Percentiles rank a stretch among this genome's conserved stretches.
These are phyloP conservation scores for Takifugu rubripes DNA, from an alignment of 2,797 vertebrate species.

Conservation along the genomic window DNA sequence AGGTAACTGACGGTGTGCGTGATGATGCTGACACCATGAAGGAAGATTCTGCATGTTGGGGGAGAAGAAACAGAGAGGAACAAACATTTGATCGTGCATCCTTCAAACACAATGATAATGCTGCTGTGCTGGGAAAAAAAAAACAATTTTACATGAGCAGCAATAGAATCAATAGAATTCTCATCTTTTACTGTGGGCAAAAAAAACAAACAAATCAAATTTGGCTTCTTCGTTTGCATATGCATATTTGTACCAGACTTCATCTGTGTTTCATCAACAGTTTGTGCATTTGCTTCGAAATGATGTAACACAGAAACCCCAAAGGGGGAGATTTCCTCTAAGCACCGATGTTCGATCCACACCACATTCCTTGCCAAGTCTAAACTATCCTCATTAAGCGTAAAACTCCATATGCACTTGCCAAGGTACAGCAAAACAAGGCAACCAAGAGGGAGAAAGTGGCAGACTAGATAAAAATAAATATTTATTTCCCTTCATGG, in stretches of 20 bases:
- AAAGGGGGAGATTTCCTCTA: slow-evolving; percentile 62
- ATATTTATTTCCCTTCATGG: not conserved
- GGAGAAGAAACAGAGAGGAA: slow-evolving; percentile 7
- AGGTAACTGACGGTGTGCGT: slow-evolving; percentile 89
- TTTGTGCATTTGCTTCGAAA: slow-evolving; percentile 40
- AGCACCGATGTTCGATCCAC: slow-evolving; percentile 57
- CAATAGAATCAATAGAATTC: too few relatives aligned
- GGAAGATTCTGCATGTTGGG: slow-evolving; percentile 79
- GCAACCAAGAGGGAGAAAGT: slow-evolving; percentile 2
- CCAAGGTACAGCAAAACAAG: slow-evolving; percentile 38
- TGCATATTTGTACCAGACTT: not conserved
- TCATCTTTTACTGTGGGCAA: too few relatives aligned
- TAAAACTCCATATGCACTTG: slow-evolving; percentile 55
- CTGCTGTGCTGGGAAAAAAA: slow-evolving; percentile 11
- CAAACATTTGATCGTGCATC: slow-evolving; percentile 20
- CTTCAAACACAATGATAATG: slow-evolving; percentile 11
- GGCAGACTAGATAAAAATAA: slow-evolving; percentile 16
- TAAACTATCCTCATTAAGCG: slow-evolving; percentile 69
- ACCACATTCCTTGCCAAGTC: slow-evolving; percentile 55
- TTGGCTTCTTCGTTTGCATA: too few relatives aligned
- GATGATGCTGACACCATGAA: slow-evolving; percentile 94
- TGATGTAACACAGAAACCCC: slow-evolving; percentile 59
- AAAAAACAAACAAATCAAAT: too few relatives aligned
- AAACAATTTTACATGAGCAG: too few relatives aligned
- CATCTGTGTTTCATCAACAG: not conserved